Evolutionary conservation across 2,113 vertebrate species (phyloP), one percentile per base, ranked within the genome.

Genomic region (Pseudorasbora parva): DNA sequence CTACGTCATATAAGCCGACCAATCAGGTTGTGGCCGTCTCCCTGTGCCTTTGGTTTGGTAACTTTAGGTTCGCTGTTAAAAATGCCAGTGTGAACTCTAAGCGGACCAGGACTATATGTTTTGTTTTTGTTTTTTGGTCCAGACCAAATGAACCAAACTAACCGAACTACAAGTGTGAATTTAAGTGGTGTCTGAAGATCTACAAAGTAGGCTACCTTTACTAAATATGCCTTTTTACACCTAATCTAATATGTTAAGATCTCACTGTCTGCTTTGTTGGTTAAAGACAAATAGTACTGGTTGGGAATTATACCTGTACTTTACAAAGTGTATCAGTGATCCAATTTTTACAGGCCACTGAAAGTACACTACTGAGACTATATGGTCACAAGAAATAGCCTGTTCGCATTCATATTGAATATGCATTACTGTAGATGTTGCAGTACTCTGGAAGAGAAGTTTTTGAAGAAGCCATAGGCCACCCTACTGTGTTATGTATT

Each of bases 291-390:
- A 37, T 37, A n/a, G 14, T 17, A 60, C 23, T 78, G 76, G 37
- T 23, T 60, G 37, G 37, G 8, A 59, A 25, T 78, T 57, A 37
- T 76, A 37, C 2, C 41, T 45, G 8, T 45, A 23, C 10, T 76
- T 76, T 33, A 41, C 19, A 56, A 11, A 14, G 27, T 76, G 21
- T 33, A 76, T 76, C 51, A 76, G 10, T 15, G 33, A 8, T 57
- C 37, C 54, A 77, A 43, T 43, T 59, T 77, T 59, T 77, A 77
- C 19, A 77, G 33, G 9, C 30, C 30, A 8, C 1, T 7, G 1
- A 25, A 72, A 72, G 68, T 47, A 15, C 69, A 72, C 68, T 41
- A 72, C 69, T 72, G 23, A 72, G n/a, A 10, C 69, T 72, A 30
- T 30, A 30, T 30, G 30, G 30, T 30, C 4, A 2, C 14, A 74